Percentiles rank a stretch among this genome's conserved stretches.
phyloP scores from a whole-genome alignment of 2,888 invertebrate species.

The Drosophila robusta region DNA sequence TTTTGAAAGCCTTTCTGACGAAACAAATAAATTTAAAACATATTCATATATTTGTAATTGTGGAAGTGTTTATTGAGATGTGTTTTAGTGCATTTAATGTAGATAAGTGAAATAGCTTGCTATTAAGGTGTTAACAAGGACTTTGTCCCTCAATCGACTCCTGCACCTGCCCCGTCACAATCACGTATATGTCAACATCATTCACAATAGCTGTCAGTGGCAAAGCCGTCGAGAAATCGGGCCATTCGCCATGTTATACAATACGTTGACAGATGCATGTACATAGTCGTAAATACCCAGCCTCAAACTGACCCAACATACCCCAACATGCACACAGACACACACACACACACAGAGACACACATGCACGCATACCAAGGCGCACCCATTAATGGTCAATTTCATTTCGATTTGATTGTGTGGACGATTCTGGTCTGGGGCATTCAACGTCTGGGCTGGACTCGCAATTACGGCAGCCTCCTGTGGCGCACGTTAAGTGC shows the following conservation, averaged over 20 bases:
- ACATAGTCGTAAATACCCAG: conserved; percentile 13
- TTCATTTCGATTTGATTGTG: conserved; percentile 78
- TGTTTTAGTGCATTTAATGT: neutral
- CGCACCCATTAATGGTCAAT: conserved; percentile 79
- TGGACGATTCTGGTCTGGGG: conserved; percentile 30
- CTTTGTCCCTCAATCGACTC: neutral
- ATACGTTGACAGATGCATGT: conserved; percentile 34
- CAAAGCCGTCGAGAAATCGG: conserved; percentile 29
- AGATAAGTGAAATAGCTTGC: neutral
- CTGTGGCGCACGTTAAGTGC: conserved; percentile 72
- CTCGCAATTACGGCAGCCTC: conserved; percentile 76
- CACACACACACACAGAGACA: conserved; percentile 7
- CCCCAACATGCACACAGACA: conserved; percentile 6
- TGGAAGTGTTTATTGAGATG: too few species aligned
- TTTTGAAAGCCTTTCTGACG: too few species aligned
- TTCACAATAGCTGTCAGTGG: conserved; percentile 56
- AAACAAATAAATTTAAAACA: too few species aligned
- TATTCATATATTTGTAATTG: too few species aligned
- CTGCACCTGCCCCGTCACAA: conserved; percentile 13
- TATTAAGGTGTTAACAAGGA: neutral
- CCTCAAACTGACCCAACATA: conserved; percentile 5
- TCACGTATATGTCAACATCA: conserved; percentile 56
- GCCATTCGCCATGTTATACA: conserved; percentile 42
- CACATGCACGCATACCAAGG: conserved; percentile 19
- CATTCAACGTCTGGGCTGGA: conserved; percentile 53